These are phyloP conservation scores for Palythoa caribaeorum DNA, from an alignment of 92 coral and sea anemone genomes.

Conservation along the genomic window DNA sequence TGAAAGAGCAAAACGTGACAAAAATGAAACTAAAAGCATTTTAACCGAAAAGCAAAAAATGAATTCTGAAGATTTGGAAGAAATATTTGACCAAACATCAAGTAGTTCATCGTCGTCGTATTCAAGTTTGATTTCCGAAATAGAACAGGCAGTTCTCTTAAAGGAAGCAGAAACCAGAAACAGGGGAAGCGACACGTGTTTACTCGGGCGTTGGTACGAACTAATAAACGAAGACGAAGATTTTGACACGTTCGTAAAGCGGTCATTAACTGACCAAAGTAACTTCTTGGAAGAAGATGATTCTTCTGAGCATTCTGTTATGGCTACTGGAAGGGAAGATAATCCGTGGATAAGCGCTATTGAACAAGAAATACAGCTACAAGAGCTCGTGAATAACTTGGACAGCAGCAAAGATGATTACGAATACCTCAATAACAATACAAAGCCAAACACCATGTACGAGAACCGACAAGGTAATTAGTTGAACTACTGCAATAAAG, in stretches of 20 bases:
- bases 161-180: slow-evolving; percentile 6
- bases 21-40: neutral
- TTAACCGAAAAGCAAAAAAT: neutral
- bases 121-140: slow-evolving; percentile 37
- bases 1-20: slow-evolving; percentile 14
- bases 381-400: neutral
- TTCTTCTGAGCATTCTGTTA: slow-evolving; percentile 18
- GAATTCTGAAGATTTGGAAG: neutral
- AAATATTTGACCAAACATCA: neutral
- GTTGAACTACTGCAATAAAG: neutral
- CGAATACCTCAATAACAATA: neutral
- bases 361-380: neutral
- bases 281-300: neutral
- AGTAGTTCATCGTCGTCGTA: slow-evolving; percentile 41
- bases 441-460: neutral
- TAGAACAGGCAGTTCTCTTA: neutral
- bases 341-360: neutral
- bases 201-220: neutral
- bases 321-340: neutral
- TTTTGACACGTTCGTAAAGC: neutral
- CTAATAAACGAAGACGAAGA: neutral
- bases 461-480: neutral
- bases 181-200: neutral
- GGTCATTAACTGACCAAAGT: neutral
- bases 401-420: neutral